Evolutionary conservation across 2,888 invertebrate species (phyloP), one percentile per base, ranked within the genome.

Genomic region (Ceratothoa steindachneri): DNA sequence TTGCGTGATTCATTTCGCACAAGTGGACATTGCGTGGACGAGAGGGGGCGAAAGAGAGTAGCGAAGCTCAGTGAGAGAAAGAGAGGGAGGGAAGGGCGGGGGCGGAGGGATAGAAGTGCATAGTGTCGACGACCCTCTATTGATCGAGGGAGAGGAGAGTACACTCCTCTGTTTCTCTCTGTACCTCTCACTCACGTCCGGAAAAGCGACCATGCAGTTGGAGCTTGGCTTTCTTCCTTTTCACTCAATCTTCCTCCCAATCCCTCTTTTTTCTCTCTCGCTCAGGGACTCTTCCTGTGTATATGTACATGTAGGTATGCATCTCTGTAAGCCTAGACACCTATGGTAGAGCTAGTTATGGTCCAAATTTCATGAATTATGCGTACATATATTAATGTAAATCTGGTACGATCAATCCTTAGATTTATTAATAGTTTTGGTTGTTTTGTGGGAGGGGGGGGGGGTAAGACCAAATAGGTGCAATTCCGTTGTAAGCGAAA

Each of bases 1-100:
- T n/a, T 60, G 60, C 60, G 60, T 60, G 60, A n/a, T 60, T 12
- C 60, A 60, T 60, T 60, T 24, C 60, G 60, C 27, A 22, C 24
- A 60, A 60, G 60, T 60, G 60, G 60, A 60, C 60, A 24, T 29
- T 30, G n/a, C 30, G 1, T 3, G 30, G 31, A 41, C 30, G 22
- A n/a, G 22, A 24, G 27, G 24, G 67, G 30, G 67, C 9, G 67
- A 30, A 4, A 9, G 12, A 0, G 31, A 0, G 31, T 29, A 31
- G 15, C 2, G 67, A 30, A 19, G n/a, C n/a, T n/a, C n/a, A n/a
- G n/a, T n/a, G 67, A 67, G 67, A 24, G n/a, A 41, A n/a, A 31
- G 5, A 67, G 67, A 30, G 67, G 30, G 12, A 30, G 67, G n/a
- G 30, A 30, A 30, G 29, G 65, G 65, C 5, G 9, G 65, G 9